Evolutionary conservation across 1,140 invertebrate genomes (phyloP).

Genomic region (Glossosoma conforme): DNA sequence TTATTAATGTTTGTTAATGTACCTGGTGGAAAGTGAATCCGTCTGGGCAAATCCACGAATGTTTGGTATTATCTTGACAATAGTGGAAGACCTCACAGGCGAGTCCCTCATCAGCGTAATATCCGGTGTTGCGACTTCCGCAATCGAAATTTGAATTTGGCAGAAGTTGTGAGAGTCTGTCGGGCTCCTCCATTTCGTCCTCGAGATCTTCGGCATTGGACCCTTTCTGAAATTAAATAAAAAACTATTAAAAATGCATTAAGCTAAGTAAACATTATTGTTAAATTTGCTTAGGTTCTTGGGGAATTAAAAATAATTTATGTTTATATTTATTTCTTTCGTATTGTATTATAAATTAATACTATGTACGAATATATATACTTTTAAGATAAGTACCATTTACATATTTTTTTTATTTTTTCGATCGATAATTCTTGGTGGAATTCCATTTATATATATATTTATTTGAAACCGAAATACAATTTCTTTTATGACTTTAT

Average conservation of each 20-base stretch:
- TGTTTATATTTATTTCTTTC: neutral
- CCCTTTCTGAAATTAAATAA: conserved; percentile 33
- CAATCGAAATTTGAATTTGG: conserved; percentile 82
- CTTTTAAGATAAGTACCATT: too few relatives aligned
- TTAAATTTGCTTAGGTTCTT: neutral
- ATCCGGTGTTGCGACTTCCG: conserved; percentile 74
- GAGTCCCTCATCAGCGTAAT: conserved; percentile 86
- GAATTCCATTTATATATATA: too few relatives aligned
- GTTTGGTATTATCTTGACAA: conserved; percentile 83
- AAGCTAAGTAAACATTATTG: neutral
- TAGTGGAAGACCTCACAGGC: conserved; percentile 92
- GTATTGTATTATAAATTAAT: neutral
- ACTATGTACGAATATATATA: too few relatives aligned
- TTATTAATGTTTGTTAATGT: too few relatives aligned
- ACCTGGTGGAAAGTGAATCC: conserved; percentile 90
- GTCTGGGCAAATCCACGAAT: conserved; percentile 91
- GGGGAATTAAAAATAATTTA: neutral
- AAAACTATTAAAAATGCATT: neutral
- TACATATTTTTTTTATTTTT: too few relatives aligned
- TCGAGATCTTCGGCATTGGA: conserved; percentile 57
- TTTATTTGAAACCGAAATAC: too few relatives aligned
- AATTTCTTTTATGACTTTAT: too few relatives aligned
- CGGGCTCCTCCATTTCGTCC: conserved; percentile 79
- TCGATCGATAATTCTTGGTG: too few relatives aligned
- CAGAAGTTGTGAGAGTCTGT: conserved; percentile 71